Evolutionary conservation across 1,140 invertebrate genomes (phyloP).

Genomic region (Pseudomyrmex sp.): DNA sequence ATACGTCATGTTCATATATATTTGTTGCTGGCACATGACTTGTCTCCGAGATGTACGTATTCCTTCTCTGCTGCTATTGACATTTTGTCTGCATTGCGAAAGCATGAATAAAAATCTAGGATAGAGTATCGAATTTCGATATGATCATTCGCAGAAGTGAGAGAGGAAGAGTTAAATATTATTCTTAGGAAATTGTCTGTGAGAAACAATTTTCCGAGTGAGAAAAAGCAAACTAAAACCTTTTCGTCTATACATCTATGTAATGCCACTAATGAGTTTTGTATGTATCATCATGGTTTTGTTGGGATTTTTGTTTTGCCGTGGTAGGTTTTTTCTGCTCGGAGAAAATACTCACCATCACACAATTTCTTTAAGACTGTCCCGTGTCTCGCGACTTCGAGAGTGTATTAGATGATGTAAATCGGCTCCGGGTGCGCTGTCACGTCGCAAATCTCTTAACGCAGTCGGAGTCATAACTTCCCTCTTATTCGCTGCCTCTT

Average conservation of each 20-base stretch:
- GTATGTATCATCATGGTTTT: too few species aligned
- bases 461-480: slow-evolving; percentile 72
- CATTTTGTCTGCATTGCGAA: slow-evolving; percentile 45
- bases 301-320: too few species aligned
- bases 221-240: neutral
- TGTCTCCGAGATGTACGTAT: slow-evolving; percentile 51
- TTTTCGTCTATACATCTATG: neutral
- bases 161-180: slow-evolving; percentile 12
- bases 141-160: neutral
- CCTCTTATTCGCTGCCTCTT: slow-evolving; percentile 83
- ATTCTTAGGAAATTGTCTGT: neutral
- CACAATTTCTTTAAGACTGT: slow-evolving; percentile 82
- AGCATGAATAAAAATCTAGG: slow-evolving; percentile 29
- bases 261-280: neutral
- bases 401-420: slow-evolving; percentile 81
- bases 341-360: slow-evolving; percentile 74
- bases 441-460: slow-evolving; percentile 78
- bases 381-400: slow-evolving; percentile 81
- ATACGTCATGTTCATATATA: slow-evolving; percentile 55
- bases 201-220: slow-evolving; percentile 4
- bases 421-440: slow-evolving; percentile 81
- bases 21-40: slow-evolving; percentile 54
- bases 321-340: neutral
- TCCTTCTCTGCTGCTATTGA: slow-evolving; percentile 9
- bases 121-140: neutral